phyloP scores from a whole-genome alignment of 2,113 vertebrate species.

The Elephantulus edwardii region DNA sequence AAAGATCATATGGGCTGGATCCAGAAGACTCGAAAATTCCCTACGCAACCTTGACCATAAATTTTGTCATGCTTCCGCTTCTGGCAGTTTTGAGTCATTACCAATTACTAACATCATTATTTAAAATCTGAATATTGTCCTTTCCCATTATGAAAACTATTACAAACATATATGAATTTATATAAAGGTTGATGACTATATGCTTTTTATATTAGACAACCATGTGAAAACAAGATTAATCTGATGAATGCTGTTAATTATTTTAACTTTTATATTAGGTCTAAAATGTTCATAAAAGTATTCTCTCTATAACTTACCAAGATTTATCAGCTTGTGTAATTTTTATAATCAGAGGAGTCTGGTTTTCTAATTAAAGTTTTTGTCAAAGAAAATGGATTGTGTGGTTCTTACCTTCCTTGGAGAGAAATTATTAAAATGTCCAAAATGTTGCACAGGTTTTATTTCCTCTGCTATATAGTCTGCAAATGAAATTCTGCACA shows the following conservation, averaged over 20 bases:
- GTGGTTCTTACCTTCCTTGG: conserved; percentile 72
- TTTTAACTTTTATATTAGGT: conserved; percentile 87
- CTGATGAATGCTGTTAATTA: conserved; percentile 83
- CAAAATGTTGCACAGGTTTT: not conserved
- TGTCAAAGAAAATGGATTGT: conserved; percentile 80
- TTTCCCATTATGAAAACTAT: conserved; percentile 78
- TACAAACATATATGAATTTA: conserved; percentile 77
- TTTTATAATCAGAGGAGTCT: conserved; percentile 83
- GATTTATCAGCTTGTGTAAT: conserved; percentile 86
- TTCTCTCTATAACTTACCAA: conserved; percentile 83
- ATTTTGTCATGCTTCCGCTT: conserved; percentile 70
- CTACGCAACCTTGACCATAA: conserved; percentile 51
- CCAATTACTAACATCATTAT: conserved; percentile 61
- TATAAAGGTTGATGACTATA: conserved; percentile 80
- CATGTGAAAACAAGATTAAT: conserved; percentile 67
- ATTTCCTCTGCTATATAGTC: not conserved
- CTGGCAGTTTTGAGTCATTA: conserved; percentile 63
- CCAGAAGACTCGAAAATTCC: conserved; percentile 57
- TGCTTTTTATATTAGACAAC: conserved; percentile 82
- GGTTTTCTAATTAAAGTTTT: conserved; percentile 88
- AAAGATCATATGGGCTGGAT: conserved; percentile 64
- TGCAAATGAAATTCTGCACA: not conserved
- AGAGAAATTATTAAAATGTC: conserved; percentile 41
- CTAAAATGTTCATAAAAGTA: conserved; percentile 80
- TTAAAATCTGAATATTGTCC: conserved; percentile 71